Conservation (phyloP, 2,113 vertebrate species). For the Lates calcarifer region DNA sequence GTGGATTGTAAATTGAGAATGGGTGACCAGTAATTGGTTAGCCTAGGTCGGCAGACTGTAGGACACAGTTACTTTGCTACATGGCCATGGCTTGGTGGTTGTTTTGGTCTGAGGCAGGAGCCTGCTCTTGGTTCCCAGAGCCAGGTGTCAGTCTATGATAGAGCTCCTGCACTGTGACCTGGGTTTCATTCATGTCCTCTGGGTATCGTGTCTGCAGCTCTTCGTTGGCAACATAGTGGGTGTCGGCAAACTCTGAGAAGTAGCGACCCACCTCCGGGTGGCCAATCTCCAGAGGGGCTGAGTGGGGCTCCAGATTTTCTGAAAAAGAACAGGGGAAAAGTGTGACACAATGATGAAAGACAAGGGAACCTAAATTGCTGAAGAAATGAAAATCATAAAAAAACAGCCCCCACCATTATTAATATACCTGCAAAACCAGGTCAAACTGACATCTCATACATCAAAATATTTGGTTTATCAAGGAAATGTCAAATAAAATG, state of each 20-base stretch:
- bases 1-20: conserved; percentile 41
- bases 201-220: conserved; percentile 93
- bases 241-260: conserved; percentile 91
- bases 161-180: conserved; percentile 86
- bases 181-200: conserved; percentile 88
- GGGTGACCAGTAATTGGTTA: conserved; percentile 6
- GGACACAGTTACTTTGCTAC: conserved; percentile 39
- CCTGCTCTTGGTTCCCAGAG: conserved; percentile 47
- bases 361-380: too few species aligned
- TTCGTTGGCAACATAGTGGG: conserved; percentile 91
- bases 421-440: background rate
- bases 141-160: conserved; percentile 81
- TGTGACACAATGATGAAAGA: background rate
- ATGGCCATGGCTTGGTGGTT: conserved; percentile 59
- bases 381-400: background rate
- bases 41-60: background rate
- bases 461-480: background rate
- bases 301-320: conserved; percentile 96
- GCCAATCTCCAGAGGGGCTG: conserved; percentile 91
- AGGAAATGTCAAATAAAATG: background rate
- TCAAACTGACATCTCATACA: background rate
- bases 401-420: background rate
- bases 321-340: conserved; percentile 33
- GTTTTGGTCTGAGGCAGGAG: conserved; percentile 62
- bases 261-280: conserved; percentile 96